Percentiles rank a stretch among this genome's conserved stretches.
phyloP scores from a whole-genome alignment of 2,797 vertebrate species.

The Spizella passerina region DNA sequence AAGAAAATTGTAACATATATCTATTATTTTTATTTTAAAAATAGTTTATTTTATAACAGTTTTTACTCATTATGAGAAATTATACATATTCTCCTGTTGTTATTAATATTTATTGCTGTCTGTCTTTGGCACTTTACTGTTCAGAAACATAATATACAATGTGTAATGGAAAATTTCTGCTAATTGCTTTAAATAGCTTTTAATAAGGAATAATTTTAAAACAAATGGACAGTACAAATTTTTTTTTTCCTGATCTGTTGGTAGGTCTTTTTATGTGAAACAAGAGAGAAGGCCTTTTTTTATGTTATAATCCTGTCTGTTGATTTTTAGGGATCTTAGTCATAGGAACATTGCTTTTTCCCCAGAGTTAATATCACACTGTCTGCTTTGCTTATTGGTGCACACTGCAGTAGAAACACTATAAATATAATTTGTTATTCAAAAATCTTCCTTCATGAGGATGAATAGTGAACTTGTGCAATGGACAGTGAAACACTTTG shows the following conservation, averaged over 20 bases:
- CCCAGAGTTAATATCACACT: conserved; percentile 73
- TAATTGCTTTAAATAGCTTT: conserved; percentile 46
- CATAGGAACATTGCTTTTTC: conserved; percentile 31
- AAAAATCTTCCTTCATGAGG: conserved; percentile 48
- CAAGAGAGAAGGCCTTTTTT: not conserved
- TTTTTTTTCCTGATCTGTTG: conserved; percentile 54
- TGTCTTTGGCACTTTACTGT: conserved; percentile 62
- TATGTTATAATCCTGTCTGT: conserved; percentile 14
- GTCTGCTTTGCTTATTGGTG: conserved; percentile 34
- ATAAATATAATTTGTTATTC: conserved; percentile 38
- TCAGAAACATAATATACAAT: conserved; percentile 27
- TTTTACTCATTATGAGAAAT: conserved; percentile 69
- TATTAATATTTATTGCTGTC: conserved; percentile 70
- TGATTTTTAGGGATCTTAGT: conserved; percentile 45
- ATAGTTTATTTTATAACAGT: conserved; percentile 61
- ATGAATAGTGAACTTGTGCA: conserved; percentile 53
- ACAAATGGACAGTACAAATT: conserved; percentile 19
- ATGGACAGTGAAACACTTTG: conserved; percentile 25
- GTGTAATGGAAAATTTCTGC: conserved; percentile 25
- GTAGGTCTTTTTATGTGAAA: conserved; percentile 11
- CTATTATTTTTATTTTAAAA: conserved; percentile 46
- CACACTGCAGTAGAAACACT: conserved; percentile 45
- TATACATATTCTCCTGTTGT: conserved; percentile 61
- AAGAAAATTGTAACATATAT: conserved; percentile 9
- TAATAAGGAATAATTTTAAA: conserved; percentile 52